phyloP scores from a whole-genome alignment of 2,888 invertebrate genomes.

The Girardia tigrina region DNA sequence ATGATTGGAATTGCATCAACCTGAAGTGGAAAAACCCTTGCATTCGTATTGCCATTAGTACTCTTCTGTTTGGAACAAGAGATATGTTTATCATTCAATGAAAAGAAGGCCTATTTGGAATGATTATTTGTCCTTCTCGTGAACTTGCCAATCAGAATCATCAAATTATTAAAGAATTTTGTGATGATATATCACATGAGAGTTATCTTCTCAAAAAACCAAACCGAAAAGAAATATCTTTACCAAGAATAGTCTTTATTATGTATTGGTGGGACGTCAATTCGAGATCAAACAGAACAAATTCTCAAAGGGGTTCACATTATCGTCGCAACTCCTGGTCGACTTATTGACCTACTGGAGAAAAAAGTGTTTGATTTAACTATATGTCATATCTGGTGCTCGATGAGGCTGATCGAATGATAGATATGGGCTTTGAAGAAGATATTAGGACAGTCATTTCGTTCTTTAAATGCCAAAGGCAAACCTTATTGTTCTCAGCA shows the following conservation, averaged over 20 bases:
- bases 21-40: slow-evolving; percentile 91
- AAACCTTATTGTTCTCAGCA: slow-evolving; percentile 89
- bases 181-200: slow-evolving; percentile 70
- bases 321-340: slow-evolving; percentile 92
- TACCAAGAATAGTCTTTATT: slow-evolving; percentile 75
- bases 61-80: slow-evolving; percentile 96
- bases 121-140: slow-evolving; percentile 89
- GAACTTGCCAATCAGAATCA: slow-evolving; percentile 91
- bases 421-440: slow-evolving; percentile 98
- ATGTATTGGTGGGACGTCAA: slow-evolving; percentile 88
- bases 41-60: slow-evolving; percentile 81
- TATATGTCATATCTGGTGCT: slow-evolving; percentile 70
- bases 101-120: slow-evolving; percentile 63
- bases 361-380: slow-evolving; percentile 84
- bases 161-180: no score
- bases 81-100: slow-evolving; percentile 68
- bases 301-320: slow-evolving; percentile 78
- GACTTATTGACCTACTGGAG: slow-evolving; percentile 93
- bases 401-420: slow-evolving; percentile 98
- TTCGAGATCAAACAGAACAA: slow-evolving; percentile 80
- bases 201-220: no score
- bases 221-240: slow-evolving; percentile 58
- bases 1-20: slow-evolving; percentile 99
- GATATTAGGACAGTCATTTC: slow-evolving; percentile 96
- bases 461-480: slow-evolving; percentile 88